Evolutionary conservation across 2,888 invertebrate species (phyloP), one percentile per base, ranked within the genome.

Genomic region (Notodonta dromedarius): DNA sequence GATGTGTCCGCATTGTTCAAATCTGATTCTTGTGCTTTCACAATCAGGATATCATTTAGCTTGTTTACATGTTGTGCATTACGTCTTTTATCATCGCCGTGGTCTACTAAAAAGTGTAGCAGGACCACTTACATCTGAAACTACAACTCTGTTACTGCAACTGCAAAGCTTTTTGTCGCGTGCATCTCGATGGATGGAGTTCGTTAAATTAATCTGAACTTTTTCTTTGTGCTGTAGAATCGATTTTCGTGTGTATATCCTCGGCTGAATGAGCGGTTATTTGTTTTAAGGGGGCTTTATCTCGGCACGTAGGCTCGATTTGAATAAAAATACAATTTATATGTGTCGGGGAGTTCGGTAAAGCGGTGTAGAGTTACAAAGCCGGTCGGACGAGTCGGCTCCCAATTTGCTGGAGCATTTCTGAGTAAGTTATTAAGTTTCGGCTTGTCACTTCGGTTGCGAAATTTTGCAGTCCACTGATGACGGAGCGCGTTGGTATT

Each of bases 311-410:
- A 89, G 88, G 88, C 85, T 85, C 82, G 85, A 93, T 93, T 93
- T 93, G 91, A 93, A 93, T 93, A 93, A 93, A 93, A 91, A 93
- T 90, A 90, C 93, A 87, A 93, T 93, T 93, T 93, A 91, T 93
- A 93, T 93, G 93, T 92, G 92, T 89, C 87, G 88, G 87, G 80
- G 88, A 85, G 86, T 86, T 84, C 82, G 88, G 88, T 85, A 83
- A 87, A 87, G 85, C 88, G 83, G 91, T 91, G 83, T 93, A 84
- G 89, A 86, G 91, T 93, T 91, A 88, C 92, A 69, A 78, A 90
- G 90, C 93, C 90, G 92, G 93, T 92, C 78, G 69, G 78, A 80
- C 85, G 81, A 83, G 84, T 85, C 74, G 78, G 87, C 90, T 93
- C 88, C 93, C 92, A 93, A 93, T 92, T 93, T 91, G 91, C 89